Conservation (phyloP, 2,888 invertebrate genomes). For the Bursaphelenchus okinawaensis region DNA sequence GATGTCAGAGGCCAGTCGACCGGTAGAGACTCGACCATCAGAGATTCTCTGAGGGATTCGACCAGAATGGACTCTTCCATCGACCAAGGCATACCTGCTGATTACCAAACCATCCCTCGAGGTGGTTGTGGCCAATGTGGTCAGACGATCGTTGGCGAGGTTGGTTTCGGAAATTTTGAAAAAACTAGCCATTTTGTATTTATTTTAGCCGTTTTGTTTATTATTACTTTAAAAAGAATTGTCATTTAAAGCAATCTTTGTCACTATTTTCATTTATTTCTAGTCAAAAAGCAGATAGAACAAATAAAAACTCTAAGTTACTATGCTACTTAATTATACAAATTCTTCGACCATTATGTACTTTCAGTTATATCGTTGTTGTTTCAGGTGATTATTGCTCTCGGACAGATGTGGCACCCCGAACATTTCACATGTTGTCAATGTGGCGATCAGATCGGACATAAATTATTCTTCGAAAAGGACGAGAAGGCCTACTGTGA, state of each 20-base stretch:
- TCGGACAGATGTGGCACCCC: slow-evolving; percentile 98
- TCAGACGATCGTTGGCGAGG: slow-evolving; percentile 96
- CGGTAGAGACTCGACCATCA: neutral
- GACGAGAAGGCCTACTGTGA: slow-evolving; percentile 96
- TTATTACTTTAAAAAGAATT: neutral
- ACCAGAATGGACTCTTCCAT: slow-evolving; percentile 63
- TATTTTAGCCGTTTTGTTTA: too few species aligned
- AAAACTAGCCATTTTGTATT: neutral
- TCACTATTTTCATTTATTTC: neutral
- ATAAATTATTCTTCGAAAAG: slow-evolving; percentile 94
- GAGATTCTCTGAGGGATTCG: neutral
- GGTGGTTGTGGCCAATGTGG: slow-evolving; percentile 98
- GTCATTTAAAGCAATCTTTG: neutral
- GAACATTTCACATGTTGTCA: slow-evolving; percentile 95
- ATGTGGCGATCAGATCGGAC: slow-evolving; percentile 91
- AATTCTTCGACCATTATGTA: too few species aligned
- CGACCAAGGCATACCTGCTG: neutral
- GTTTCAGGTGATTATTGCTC: slow-evolving; percentile 77
- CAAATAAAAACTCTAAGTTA: too few species aligned
- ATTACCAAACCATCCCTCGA: slow-evolving; percentile 83
- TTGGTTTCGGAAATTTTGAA: slow-evolving; percentile 39
- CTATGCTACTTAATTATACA: too few species aligned
- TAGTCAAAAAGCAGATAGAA: too few species aligned
- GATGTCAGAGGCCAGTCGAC: neutral
- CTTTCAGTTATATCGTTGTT: neutral